phyloP scores from a whole-genome alignment of 2,888 invertebrate genomes.

The Epirrhoe tristata region DNA sequence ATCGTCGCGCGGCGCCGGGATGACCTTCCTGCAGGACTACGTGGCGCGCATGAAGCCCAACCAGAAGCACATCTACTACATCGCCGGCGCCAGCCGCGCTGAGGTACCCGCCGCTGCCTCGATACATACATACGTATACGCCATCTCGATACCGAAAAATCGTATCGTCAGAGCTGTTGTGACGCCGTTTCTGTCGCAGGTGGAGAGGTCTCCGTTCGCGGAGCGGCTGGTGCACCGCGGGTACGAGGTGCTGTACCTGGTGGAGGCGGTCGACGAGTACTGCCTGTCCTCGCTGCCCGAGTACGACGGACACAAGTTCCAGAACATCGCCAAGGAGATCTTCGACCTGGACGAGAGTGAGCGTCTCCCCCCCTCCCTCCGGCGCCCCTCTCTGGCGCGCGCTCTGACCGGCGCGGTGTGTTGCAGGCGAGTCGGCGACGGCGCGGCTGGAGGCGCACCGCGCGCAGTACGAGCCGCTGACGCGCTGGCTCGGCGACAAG shows the following conservation, averaged over 20 bases:
- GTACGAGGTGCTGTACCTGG: conserved; percentile 97
- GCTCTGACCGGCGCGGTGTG: neutral
- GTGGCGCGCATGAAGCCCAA: conserved; percentile 97
- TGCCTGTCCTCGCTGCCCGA: conserved; percentile 98
- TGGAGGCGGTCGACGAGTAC: conserved; percentile 99
- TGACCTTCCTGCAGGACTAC: conserved; percentile 94
- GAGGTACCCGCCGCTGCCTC: conserved; percentile 81
- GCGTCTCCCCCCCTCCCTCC: conserved; percentile 36
- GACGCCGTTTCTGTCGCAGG: conserved; percentile 61
- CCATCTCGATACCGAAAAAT: too few relatives aligned
- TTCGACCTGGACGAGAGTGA: conserved; percentile 92
- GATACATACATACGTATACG: too few relatives aligned
- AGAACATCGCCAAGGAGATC: conserved; percentile 99
- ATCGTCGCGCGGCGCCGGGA: conserved; percentile 88
- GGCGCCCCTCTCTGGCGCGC: neutral
- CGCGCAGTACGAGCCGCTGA: conserved; percentile 94
- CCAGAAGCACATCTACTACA: conserved; percentile 98
- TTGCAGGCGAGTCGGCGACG: conserved; percentile 84
- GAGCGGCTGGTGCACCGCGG: conserved; percentile 97
- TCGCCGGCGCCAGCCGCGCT: conserved; percentile 94
- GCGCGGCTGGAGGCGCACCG: conserved; percentile 91
- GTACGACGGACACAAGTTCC: conserved; percentile 99
- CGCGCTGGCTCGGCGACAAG: conserved; percentile 53
- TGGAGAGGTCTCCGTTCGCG: conserved; percentile 96
- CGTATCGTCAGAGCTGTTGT: too few relatives aligned